These are phyloP conservation scores for Melopsittacus undulatus DNA, from an alignment of 2,797 vertebrate species.

Conservation along the genomic window DNA sequence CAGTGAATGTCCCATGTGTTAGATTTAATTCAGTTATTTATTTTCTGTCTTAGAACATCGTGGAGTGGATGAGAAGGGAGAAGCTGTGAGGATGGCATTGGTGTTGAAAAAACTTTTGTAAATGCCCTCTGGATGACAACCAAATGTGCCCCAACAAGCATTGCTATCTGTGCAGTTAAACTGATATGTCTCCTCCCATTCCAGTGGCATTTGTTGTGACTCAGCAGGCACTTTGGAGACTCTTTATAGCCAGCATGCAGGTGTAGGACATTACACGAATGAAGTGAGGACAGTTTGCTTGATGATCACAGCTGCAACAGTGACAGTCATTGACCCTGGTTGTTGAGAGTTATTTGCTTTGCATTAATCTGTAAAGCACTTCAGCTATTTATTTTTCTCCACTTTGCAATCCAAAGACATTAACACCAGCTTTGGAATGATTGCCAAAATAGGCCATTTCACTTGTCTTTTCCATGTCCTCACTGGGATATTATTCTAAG, in stretches of 20 bases:
- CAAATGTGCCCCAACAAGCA: neutral
- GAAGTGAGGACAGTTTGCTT: slow-evolving; percentile 25
- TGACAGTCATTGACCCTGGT: slow-evolving; percentile 51
- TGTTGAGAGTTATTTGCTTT: slow-evolving; percentile 53
- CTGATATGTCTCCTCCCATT: neutral
- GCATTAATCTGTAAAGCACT: slow-evolving; percentile 51
- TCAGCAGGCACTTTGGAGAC: slow-evolving; percentile 25
- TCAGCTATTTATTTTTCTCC: slow-evolving; percentile 55
- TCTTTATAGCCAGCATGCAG: slow-evolving; percentile 22
- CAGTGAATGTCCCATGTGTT: neutral
- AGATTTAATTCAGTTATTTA: neutral
- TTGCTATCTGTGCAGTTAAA: neutral
- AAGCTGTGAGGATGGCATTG: neutral
- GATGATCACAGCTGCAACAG: slow-evolving; percentile 50
- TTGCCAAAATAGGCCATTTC: slow-evolving; percentile 20
- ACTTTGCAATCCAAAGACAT: slow-evolving; percentile 32
- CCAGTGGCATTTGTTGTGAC: slow-evolving; percentile 22
- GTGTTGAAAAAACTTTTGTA: neutral
- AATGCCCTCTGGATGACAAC: neutral
- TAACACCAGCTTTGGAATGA: slow-evolving; percentile 37
- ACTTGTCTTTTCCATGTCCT: slow-evolving; percentile 41
- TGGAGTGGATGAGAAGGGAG: neutral
- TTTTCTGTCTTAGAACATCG: neutral
- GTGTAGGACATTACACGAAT: slow-evolving; percentile 42
- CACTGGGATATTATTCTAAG: neutral